Percentiles rank a stretch among this genome's conserved stretches.
Evolutionary conservation across 2,113 vertebrate species (phyloP).

Genomic region (Micronycteris hirsuta): DNA sequence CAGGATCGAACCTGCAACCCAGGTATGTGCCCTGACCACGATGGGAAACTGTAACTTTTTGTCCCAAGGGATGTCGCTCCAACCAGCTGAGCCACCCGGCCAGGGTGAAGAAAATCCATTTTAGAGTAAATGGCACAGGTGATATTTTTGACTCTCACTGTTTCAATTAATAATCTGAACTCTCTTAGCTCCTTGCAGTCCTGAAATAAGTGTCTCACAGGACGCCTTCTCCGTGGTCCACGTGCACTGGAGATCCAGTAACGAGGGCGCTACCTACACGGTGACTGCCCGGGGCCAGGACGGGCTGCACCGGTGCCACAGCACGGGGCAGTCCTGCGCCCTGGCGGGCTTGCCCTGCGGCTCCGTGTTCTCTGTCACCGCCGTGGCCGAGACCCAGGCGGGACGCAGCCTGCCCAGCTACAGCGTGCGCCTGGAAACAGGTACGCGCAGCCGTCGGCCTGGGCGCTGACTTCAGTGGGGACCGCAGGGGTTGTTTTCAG

Average conservation of each 20-base stretch:
- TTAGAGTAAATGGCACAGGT: neutral
- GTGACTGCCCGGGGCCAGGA: constrained; percentile 80
- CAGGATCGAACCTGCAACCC: no score
- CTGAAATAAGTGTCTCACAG: constrained; percentile 89
- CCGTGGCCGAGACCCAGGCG: constrained; percentile 80
- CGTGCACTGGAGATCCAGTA: constrained; percentile 84
- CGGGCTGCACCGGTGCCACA: constrained; percentile 80
- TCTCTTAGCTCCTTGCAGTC: constrained; percentile 90
- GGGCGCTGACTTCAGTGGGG: rapidly evolving
- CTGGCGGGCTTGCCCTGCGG: constrained; percentile 88
- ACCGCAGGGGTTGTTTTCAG: neutral
- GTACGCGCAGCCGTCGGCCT: constrained; percentile 70
- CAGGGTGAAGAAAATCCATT: neutral
- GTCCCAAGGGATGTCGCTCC: no score
- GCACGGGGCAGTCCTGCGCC: constrained; percentile 79
- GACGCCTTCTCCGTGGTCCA: constrained; percentile 75
- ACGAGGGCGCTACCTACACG: constrained; percentile 82
- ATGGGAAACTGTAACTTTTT: no score
- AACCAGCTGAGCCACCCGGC: no score
- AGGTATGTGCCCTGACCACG: no score
- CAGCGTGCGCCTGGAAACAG: constrained; percentile 89
- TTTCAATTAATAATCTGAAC: constrained; percentile 37
- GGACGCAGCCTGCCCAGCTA: constrained; percentile 91
- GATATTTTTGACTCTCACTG: neutral
- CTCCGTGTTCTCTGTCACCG: constrained; percentile 85